Evolutionary conservation across 2,113 vertebrate genomes (phyloP).

Genomic region (Lipophrys pholis): DNA sequence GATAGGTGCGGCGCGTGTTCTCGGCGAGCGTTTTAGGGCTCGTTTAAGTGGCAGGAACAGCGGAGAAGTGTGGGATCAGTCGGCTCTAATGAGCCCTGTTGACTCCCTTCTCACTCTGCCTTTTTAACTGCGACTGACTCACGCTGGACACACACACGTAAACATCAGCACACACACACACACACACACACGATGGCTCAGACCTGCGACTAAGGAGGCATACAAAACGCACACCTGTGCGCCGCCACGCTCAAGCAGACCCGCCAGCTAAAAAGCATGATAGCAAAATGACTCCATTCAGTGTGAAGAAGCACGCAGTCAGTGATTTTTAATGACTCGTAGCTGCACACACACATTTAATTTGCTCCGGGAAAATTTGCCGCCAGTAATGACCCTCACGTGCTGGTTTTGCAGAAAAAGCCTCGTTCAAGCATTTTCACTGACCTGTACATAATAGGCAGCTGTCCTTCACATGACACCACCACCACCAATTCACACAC

Average conservation of each 20-base stretch:
- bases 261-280: slow-evolving; percentile 19
- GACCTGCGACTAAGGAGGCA: not conserved
- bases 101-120: slow-evolving; percentile 67
- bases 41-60: slow-evolving; percentile 67
- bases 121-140: slow-evolving; percentile 63
- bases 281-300: slow-evolving; percentile 66
- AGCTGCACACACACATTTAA: slow-evolving; percentile 52
- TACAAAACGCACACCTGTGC: slow-evolving; percentile 4
- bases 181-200: slow-evolving; percentile 19
- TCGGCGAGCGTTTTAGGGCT: slow-evolving; percentile 64
- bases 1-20: slow-evolving; percentile 32
- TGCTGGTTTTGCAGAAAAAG: slow-evolving; percentile 24
- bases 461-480: slow-evolving; percentile 75
- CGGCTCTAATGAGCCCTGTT: slow-evolving; percentile 75
- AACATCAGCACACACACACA: slow-evolving; percentile 8
- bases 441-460: slow-evolving; percentile 65
- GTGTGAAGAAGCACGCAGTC: slow-evolving; percentile 50
- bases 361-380: slow-evolving; percentile 61
- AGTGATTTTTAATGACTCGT: slow-evolving; percentile 70
- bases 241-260: slow-evolving; percentile 12
- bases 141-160: slow-evolving; percentile 46
- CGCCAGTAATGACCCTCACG: slow-evolving; percentile 60
- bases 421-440: slow-evolving; percentile 62
- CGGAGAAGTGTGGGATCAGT: slow-evolving; percentile 72
- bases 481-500: not conserved